Evolutionary conservation across 2,113 vertebrate species (phyloP), one percentile per base, ranked within the genome.

Genomic region (Thalassoma bifasciatum): DNA sequence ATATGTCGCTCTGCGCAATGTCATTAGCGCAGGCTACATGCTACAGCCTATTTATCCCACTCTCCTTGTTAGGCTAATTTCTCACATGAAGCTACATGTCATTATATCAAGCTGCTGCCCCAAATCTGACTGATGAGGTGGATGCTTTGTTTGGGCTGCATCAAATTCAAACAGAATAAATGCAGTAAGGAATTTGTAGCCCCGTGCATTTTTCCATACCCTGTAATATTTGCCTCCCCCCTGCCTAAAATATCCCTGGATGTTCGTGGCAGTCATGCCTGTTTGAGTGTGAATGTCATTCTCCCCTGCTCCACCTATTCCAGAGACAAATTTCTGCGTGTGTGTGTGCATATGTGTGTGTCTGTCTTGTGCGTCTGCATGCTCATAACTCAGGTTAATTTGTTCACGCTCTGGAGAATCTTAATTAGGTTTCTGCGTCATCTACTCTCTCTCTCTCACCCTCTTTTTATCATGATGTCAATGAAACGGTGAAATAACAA

Each of bases 331-430:
- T 61, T 17, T 62, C 57, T 70, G 69, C 57, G 30, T 66, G 66
- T 70, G 34, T 66, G 59, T 59, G 61, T 62, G 60, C 53, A 42
- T 44, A 12, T 64, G 67, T 38, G 76, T 65, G 72, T 64, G 75
- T 74, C n/a, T 69, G 58, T 82, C 58, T 76, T 72, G 64, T 72
- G 81, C 82, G 69, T 72, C 69, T 72, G 82, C 84, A 83, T 86
- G 84, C 86, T 88, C 86, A 87, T 92, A 92, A 92, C 84, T 89
- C 87, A 83, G 88, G 90, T 91, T 92, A 84, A 91, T 91, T 91
- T 90, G 70, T 91, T 92, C 89, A 89, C 57, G 87, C 87, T 90
- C 89, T 79, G 79, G 82, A 88, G 86, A 91, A 81, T 92, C 83
- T 89, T 90, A 87, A 92, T 92, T 90, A 81, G 86, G 79, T 89